Evolutionary conservation across 2,888 invertebrate species (phyloP).

Genomic region (Linyphia triangularis): DNA sequence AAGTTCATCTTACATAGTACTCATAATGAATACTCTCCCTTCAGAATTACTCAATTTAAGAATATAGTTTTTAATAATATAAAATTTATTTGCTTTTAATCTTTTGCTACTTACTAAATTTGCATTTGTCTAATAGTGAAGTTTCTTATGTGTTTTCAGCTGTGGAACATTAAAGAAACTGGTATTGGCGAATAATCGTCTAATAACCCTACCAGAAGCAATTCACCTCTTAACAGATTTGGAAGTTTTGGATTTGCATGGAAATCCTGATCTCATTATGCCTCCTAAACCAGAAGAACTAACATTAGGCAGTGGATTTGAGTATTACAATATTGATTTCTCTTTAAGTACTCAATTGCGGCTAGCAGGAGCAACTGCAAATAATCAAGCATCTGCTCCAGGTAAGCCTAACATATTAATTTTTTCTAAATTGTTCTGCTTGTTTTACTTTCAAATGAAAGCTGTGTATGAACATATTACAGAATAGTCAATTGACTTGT

Average conservation of each 20-base stretch:
- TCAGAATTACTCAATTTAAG: background rate
- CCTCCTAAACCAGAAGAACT: conserved; percentile 95
- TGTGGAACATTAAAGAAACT: conserved; percentile 96
- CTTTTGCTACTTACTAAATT: background rate
- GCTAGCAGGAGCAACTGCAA: conserved; percentile 92
- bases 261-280: conserved; percentile 96
- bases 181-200: conserved; percentile 93
- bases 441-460: no score
- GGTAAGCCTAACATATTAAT: no score
- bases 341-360: conserved; percentile 96
- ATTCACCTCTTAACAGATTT: conserved; percentile 95
- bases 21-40: no score
- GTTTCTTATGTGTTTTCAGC: conserved; percentile 82
- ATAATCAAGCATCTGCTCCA: conserved; percentile 85
- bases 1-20: no score
- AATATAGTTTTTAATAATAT: background rate
- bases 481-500: no score
- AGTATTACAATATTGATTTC: conserved; percentile 99
- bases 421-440: no score
- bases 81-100: background rate
- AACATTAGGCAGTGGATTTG: conserved; percentile 83
- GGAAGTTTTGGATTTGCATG: conserved; percentile 91
- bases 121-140: background rate
- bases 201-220: conserved; percentile 98
- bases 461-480: no score